phyloP scores from a whole-genome alignment of 2,888 invertebrate species.

The Catocala fraxini region DNA sequence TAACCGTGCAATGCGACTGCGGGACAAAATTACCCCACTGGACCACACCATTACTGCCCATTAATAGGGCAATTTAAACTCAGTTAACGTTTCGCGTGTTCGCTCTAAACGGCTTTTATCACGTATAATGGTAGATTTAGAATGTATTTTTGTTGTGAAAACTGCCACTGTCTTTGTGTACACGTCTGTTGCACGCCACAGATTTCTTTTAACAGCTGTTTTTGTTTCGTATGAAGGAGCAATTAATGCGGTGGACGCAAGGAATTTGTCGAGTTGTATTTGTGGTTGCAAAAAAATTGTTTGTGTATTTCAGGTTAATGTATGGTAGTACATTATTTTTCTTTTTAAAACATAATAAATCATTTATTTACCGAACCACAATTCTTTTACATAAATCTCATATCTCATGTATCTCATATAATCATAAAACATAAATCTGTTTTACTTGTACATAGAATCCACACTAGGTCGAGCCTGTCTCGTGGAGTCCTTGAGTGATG shows the following conservation, averaged over 20 bases:
- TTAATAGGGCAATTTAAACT: constrained; percentile 70
- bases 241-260: constrained; percentile 24
- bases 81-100: constrained; percentile 67
- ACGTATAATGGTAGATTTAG: constrained; percentile 65
- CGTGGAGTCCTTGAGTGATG: too few species aligned
- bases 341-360: too few species aligned
- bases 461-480: too few species aligned
- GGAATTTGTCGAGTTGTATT: constrained; percentile 12
- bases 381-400: too few species aligned
- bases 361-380: too few species aligned
- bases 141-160: constrained; percentile 57
- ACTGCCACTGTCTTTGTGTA: constrained; percentile 43
- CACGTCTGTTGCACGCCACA: constrained; percentile 32
- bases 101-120: constrained; percentile 64
- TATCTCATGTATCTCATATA: too few species aligned
- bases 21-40: constrained; percentile 52
- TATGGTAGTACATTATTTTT: too few species aligned
- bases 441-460: too few species aligned
- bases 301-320: neutral
- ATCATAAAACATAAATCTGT: too few species aligned
- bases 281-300: neutral
- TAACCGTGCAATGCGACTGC: constrained; percentile 48
- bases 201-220: constrained; percentile 38
- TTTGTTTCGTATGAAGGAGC: constrained; percentile 18
- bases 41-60: constrained; percentile 64